Evolutionary conservation across 2,888 invertebrate species (phyloP).

Genomic region (Cheilosia variabilis): DNA sequence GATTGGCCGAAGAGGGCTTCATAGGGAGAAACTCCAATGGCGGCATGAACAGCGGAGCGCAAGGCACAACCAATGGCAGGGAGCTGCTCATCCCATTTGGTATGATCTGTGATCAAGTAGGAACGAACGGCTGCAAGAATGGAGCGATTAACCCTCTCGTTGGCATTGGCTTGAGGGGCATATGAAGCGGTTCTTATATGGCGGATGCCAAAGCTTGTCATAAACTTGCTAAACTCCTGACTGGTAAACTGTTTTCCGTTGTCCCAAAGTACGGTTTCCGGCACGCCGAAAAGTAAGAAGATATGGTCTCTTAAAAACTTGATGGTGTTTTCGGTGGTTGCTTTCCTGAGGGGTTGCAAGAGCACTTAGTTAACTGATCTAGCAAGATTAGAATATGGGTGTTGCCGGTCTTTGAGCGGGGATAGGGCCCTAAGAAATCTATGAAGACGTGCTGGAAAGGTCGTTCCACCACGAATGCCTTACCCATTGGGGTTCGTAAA

Average conservation of each 20-base stretch:
- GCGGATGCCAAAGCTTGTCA: neutral
- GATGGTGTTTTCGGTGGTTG: neutral
- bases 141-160: neutral
- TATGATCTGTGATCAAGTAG: neutral
- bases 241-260: neutral
- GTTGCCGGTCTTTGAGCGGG: too few species aligned
- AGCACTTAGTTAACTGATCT: too few species aligned
- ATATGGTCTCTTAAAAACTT: neutral
- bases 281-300: neutral
- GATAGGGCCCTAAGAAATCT: too few species aligned
- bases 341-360: neutral
- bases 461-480: too few species aligned
- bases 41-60: neutral
- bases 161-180: neutral
- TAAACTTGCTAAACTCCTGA: neutral
- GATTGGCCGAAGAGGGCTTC: neutral
- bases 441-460: neutral
- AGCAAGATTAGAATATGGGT: too few species aligned
- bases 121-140: neutral
- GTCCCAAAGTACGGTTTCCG: neutral
- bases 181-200: neutral
- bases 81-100: neutral
- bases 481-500: too few species aligned
- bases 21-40: neutral
- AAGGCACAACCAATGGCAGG: neutral